Evolutionary conservation across 2,113 vertebrate species (phyloP), one percentile per base, ranked within the genome.

Genomic region (Gymnarchus niloticus): DNA sequence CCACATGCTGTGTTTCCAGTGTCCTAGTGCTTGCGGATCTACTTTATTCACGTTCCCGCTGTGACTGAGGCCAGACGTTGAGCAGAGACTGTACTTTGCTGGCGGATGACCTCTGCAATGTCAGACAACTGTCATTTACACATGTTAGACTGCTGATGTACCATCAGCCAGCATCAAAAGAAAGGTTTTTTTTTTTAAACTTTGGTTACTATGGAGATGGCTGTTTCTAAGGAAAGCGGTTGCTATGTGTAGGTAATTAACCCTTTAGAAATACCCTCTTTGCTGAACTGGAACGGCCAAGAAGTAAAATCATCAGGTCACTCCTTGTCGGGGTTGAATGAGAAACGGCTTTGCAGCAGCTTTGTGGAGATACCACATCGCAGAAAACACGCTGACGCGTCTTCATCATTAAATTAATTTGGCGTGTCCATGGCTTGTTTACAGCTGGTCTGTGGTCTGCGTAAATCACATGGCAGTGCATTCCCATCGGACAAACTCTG

Each of bases 181-280:
- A 56, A 69, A 46, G 76, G 54, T 59, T 76, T 51, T 86, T 56
- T 89, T 85, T 84, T 84, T 86, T 85, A 4, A 54, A 83, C 77
- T 86, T 88, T 85, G 82, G 90, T 91, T 90, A 87, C 91, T 89
- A 91, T 91, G 91, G 90, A 86, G 85, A 91, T 90, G 78, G 85
- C 86, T 87, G 86, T 89, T 87, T 90, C 89, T 86, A 90, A 88
- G 86, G 86, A 61, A 90, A 89, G 86, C 51, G 49, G 89, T 85
- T 84, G 85, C 83, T 86, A 87, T 86, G 87, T 83, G 86, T 83
- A 88, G 87, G 85, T 91, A 90, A 91, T 88, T 90, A 89, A 90
- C 88, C 88, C 89, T 87, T 90, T 84, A 17, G 48, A 86, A 88
- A 87, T 84, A 80, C 52, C 86, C 81, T 84, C 41, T 84, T 84